Evolutionary conservation across 2,797 vertebrate species (phyloP), one percentile per base, ranked within the genome.

Genomic region (Steatocranus sp.): DNA sequence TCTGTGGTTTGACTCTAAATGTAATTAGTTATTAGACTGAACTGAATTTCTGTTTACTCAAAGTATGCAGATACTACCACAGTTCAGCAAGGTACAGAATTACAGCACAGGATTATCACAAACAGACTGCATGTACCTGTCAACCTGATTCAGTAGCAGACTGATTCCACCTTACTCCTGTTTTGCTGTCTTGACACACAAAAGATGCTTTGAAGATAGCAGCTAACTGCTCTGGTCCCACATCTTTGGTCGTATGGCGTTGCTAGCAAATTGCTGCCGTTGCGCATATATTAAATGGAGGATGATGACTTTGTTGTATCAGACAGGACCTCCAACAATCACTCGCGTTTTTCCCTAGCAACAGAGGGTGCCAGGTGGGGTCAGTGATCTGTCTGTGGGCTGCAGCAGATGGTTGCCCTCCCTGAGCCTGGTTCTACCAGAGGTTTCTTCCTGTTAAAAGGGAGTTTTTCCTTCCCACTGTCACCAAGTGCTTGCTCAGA

Each of bases 331-430:
- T 61, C 11, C 3, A 61, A 34, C 56, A 12, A 20, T 12, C 56
- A 61, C 18, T 8, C 0, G 0, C 1, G 1, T 61, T 20, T 12
- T 36, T 61, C 1, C 15, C 5, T 58, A 32, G 27, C 27, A 11
- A 32, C 17, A 32, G 27, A 58, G 27, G 17, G 27, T 18, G 9
- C 27, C 54, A n/a, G 54, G 27, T 56, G 17, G 17, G 30, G 17
- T 32, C 30, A 4, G 27, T 7, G 27, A 58, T n/a, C 17, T 32
- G 9, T 32, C 54, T 58, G 27, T n/a, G 9, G 17, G 54, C 30
- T 32, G 53, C 25, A 10, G 53, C 53, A 56, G 15, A 56, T 56
- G 53, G 53, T 9, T 30, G 25, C 53, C 53, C 8, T 56, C 54
- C 30, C 54, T 58, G 54, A n/a, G 17, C 54, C 27, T 58, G 56